Percentiles rank a stretch among this genome's conserved stretches.
Conservation (phyloP, 2,888 invertebrate species). For the Agelastica alni region DNA sequence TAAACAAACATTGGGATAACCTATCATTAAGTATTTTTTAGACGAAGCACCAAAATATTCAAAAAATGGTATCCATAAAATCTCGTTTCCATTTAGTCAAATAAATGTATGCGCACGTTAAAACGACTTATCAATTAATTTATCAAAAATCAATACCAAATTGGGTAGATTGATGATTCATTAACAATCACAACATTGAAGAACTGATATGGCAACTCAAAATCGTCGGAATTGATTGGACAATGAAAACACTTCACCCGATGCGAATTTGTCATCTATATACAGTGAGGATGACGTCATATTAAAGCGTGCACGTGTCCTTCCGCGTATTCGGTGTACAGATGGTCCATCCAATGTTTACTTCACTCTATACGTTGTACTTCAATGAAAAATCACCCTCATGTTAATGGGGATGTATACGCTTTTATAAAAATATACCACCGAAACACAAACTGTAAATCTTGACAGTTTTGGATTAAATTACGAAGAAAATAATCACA, state of each 20-base stretch:
- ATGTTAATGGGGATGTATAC: not conserved
- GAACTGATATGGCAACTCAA: conserved; percentile 16
- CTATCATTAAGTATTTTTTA: too few relatives aligned
- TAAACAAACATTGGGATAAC: too few relatives aligned
- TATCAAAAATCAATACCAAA: not conserved
- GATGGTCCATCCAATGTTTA: conserved; percentile 34
- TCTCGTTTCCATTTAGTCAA: too few relatives aligned
- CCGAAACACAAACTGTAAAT: too few relatives aligned
- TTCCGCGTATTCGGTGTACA: conserved; percentile 27
- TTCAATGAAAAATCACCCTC: conserved; percentile 9
- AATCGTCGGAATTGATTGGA: conserved; percentile 29
- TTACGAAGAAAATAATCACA: too few relatives aligned
- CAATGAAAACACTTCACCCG: conserved; percentile 29
- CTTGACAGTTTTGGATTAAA: too few relatives aligned
- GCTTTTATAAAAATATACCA: too few relatives aligned
- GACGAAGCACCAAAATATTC: too few relatives aligned
- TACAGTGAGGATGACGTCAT: conserved; percentile 30
- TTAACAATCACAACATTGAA: conserved; percentile 8
- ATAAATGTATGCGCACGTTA: too few relatives aligned
- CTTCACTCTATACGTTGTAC: conserved; percentile 1
- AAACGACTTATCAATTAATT: not conserved
- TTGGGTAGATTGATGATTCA: not conserved
- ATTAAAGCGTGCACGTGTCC: conserved; percentile 29
- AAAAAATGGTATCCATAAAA: too few relatives aligned
- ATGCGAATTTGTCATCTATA: conserved; percentile 22